These are phyloP conservation scores for Drosophila parthenogenetica DNA, from an alignment of 2,888 invertebrate genomes.

Conservation along the genomic window DNA sequence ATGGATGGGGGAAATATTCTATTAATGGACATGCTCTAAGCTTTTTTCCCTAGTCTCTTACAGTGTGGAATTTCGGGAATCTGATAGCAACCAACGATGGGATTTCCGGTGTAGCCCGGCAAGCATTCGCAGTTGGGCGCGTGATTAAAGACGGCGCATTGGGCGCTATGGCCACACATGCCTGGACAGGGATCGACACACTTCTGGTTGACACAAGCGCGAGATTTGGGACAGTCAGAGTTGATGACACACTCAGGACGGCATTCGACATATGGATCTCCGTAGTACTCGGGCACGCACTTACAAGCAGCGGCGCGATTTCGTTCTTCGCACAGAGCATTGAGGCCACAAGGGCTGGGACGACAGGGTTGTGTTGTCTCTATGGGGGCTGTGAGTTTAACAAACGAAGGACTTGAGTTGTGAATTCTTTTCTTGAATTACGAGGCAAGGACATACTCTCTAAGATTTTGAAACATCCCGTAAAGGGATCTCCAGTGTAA, in stretches of 20 bases:
- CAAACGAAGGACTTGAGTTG: slow-evolving; percentile 19
- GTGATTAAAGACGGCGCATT: slow-evolving; percentile 89
- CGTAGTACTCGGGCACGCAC: slow-evolving; percentile 88
- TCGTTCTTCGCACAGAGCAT: slow-evolving; percentile 88
- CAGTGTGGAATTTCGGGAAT: slow-evolving; percentile 73
- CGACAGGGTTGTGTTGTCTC: slow-evolving; percentile 87
- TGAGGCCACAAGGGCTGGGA: slow-evolving; percentile 89
- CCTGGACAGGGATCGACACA: slow-evolving; percentile 94
- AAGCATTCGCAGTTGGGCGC: slow-evolving; percentile 88
- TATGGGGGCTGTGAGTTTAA: slow-evolving; percentile 83
- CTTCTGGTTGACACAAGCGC: slow-evolving; percentile 90
- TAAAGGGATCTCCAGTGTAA: slow-evolving; percentile 88
- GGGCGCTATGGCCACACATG: slow-evolving; percentile 92
- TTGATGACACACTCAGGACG: slow-evolving; percentile 89
- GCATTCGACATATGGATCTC: slow-evolving; percentile 89
- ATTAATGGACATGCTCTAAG: slow-evolving; percentile 20
- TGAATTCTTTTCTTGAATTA: background rate
- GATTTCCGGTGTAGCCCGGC: slow-evolving; percentile 87
- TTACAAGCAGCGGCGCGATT: slow-evolving; percentile 88
- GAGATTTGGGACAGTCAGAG: slow-evolving; percentile 88
- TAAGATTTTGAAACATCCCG: slow-evolving; percentile 85
- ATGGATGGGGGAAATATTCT: slow-evolving; percentile 9
- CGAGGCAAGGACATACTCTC: slow-evolving; percentile 85
- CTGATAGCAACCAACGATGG: slow-evolving; percentile 86
- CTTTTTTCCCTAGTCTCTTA: slow-evolving; percentile 74